Evolutionary conservation across 2,113 vertebrate species (phyloP).

Genomic region (Pangasianodon hypophthalmus): DNA sequence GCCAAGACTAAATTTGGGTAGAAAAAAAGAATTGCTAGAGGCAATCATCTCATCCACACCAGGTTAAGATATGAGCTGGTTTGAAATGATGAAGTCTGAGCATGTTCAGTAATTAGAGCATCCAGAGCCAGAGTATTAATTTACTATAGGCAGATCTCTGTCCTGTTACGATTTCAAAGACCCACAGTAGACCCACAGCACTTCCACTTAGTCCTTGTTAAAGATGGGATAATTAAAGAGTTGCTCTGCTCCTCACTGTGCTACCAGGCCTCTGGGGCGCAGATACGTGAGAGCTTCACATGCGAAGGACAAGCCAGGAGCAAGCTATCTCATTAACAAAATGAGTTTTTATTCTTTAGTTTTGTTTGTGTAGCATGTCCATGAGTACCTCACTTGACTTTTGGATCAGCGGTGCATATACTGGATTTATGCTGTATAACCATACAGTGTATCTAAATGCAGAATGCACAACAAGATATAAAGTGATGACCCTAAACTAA

Average conservation of each 20-base stretch:
- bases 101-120: not conserved
- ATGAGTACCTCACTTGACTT: not conserved
- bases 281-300: slow-evolving; percentile 24
- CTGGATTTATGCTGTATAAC: not conserved
- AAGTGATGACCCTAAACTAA: not conserved
- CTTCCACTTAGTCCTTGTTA: slow-evolving; percentile 37
- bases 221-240: slow-evolving; percentile 47
- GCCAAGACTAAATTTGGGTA: not conserved
- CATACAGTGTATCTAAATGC: not conserved
- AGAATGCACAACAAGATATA: not conserved
- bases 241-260: slow-evolving; percentile 28
- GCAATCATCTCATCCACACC: not conserved
- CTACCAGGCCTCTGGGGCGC: slow-evolving; percentile 14
- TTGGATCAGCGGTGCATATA: not conserved
- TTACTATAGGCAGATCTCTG: not conserved
- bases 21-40: not conserved
- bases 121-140: not conserved
- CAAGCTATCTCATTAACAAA: not conserved
- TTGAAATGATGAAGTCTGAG: not conserved
- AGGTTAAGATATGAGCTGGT: not conserved
- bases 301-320: slow-evolving; percentile 16
- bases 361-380: not conserved
- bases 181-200: not conserved
- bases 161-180: slow-evolving; percentile 1
- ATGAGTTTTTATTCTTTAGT: not conserved